phyloP scores from a whole-genome alignment of 2,113 vertebrate genomes.

The Phylloscopus whistleri region DNA sequence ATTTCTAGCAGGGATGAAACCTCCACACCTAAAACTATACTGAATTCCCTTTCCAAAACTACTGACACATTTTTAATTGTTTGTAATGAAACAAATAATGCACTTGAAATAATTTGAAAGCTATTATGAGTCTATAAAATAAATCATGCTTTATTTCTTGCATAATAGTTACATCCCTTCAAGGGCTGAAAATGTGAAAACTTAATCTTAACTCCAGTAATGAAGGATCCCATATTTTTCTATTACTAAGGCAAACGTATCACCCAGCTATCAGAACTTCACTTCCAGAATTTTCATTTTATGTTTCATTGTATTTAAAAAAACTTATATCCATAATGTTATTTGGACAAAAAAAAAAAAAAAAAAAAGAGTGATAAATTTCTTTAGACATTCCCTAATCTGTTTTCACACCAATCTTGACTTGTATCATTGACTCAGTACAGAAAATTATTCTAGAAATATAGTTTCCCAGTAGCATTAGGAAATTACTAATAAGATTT shows the following conservation, averaged over 20 bases:
- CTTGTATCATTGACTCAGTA: constrained; percentile 2
- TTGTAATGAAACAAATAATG: not conserved
- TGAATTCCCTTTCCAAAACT: not conserved
- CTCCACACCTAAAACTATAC: not conserved
- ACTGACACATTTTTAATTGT: not conserved
- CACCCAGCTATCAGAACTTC: not conserved
- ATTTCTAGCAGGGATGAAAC: not conserved
- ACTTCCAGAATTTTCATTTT: not conserved
- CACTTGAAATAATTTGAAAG: not conserved
- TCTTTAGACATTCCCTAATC: not conserved
- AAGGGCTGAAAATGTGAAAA: not conserved
- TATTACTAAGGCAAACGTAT: not conserved
- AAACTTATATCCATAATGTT: not conserved
- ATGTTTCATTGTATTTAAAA: not conserved
- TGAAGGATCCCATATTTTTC: not conserved
- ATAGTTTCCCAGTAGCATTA: not conserved
- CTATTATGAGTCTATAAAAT: not conserved
- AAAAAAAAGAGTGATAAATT: not conserved
- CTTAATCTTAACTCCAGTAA: not conserved
- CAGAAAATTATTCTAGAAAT: constrained; percentile 28
- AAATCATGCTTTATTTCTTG: not conserved
- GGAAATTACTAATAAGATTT: constrained; percentile 54
- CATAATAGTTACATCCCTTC: not conserved
- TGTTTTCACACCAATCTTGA: not conserved
- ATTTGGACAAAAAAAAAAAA: not conserved